Evolutionary conservation across 2,797 vertebrate genomes (phyloP), one percentile per base, ranked within the genome.

Genomic region (Gobio occitaniae): DNA sequence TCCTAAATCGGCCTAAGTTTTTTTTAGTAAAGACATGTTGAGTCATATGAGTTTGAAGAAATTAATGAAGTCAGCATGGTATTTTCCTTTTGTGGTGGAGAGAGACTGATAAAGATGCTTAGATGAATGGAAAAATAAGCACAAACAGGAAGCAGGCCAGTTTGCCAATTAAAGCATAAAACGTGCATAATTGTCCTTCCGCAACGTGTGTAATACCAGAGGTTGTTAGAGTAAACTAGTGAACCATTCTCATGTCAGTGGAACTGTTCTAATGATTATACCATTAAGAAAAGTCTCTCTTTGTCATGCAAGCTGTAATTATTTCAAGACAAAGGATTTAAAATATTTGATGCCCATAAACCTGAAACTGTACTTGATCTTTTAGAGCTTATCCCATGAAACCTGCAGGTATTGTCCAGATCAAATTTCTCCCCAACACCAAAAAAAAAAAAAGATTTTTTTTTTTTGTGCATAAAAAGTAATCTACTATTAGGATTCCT

Each of bases 101-200:
- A 52, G 21, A 65, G 54, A 38, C 15, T 4, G 71, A 41, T 84
- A 69, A 70, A 80, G 41, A 76, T 76, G 52, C 63, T 76, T 77
- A 11, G 59, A 80, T 52, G 52, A 81, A 86, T 83, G 36, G 38
- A 32, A 80, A 72, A 77, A 52, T 59, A 52, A 52, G 61, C 41
- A 7, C 32, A 48, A 50, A 41, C 44, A 44, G 65, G 71, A 61
- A 63, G 74, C 44, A 48, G 21, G 48, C 48, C 59, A 66, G 13
- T 68, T 87, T 59, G 29, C 38, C 29, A 69, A 32, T 48, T 16
- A 80, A 25, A 80, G 82, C 38, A 61, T 19, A 32, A 56, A 36
- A 69, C 21, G 16, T 54, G 32, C 21, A 84, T 47, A 21, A 56
- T 21, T 44, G 48, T 78, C 36, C 32, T 75, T n/a, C 36, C 47